Percentiles rank a stretch among this genome's conserved stretches.
phyloP scores from a whole-genome alignment of 2,797 vertebrate species.

The Etheostoma nigrum region DNA sequence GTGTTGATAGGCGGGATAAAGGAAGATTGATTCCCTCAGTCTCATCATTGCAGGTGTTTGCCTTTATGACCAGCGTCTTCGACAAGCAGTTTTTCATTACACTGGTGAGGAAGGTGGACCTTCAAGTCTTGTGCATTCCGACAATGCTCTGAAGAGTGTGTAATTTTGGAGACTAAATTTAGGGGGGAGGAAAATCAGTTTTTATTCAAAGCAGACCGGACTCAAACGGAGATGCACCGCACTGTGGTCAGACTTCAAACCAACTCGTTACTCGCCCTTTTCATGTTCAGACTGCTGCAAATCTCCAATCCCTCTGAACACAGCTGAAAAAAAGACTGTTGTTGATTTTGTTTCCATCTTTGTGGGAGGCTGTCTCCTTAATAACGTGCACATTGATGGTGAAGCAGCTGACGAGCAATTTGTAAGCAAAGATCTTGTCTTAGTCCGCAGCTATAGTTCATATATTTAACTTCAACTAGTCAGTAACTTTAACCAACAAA shows the following conservation, averaged over 20 bases:
- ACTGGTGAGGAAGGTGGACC: conserved; percentile 74
- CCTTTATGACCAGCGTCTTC: conserved; percentile 77
- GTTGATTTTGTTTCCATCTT: conserved; percentile 73
- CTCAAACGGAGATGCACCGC: conserved; percentile 86
- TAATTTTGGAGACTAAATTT: conserved; percentile 87
- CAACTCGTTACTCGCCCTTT: conserved; percentile 84
- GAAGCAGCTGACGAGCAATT: conserved; percentile 63
- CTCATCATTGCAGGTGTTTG: conserved; percentile 87
- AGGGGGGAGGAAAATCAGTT: conserved; percentile 81
- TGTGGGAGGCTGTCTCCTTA: conserved; percentile 58
- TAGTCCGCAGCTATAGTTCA: neutral
- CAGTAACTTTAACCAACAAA: conserved; percentile 21
- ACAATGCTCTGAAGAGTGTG: conserved; percentile 82
- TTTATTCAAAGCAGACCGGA: conserved; percentile 89
- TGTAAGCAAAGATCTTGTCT: conserved; percentile 32
- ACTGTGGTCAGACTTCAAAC: conserved; percentile 87
- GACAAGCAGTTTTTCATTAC: conserved; percentile 84
- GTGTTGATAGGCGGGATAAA: conserved; percentile 81
- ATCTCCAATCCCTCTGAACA: conserved; percentile 79
- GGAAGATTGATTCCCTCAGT: conserved; percentile 81
- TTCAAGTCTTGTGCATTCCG: conserved; percentile 78
- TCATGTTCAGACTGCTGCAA: conserved; percentile 86
- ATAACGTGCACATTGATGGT: conserved; percentile 56
- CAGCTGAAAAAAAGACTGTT: conserved; percentile 68
- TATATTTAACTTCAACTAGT: conserved; percentile 5